These are phyloP conservation scores for Sander lucioperca DNA, from an alignment of 2,113 vertebrate species.

Conservation along the genomic window DNA sequence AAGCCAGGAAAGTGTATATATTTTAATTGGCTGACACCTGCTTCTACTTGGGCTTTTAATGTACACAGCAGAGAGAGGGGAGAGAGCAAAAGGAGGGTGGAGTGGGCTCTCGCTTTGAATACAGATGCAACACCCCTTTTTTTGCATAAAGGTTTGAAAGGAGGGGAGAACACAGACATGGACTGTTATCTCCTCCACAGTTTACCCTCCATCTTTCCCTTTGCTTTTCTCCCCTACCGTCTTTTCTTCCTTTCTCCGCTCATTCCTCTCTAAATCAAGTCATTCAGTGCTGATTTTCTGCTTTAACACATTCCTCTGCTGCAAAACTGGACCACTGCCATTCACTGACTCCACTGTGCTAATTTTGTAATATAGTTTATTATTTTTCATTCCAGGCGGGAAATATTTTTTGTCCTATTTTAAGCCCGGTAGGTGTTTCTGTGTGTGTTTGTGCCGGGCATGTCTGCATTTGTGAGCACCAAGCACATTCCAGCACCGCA, in stretches of 20 bases:
- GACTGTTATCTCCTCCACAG: constrained; percentile 66
- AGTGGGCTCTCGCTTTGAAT: constrained; percentile 73
- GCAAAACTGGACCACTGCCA: constrained; percentile 51
- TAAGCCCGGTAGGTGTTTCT: constrained; percentile 59
- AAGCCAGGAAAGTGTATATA: constrained; percentile 78
- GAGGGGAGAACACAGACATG: constrained; percentile 62
- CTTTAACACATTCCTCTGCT: constrained; percentile 49
- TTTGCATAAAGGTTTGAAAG: constrained; percentile 68
- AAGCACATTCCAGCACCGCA: constrained; percentile 63
- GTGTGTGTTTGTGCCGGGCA: constrained; percentile 24
- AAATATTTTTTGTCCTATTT: constrained; percentile 73
- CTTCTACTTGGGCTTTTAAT: constrained; percentile 78
- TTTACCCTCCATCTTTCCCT: constrained; percentile 49
- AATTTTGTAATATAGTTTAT: constrained; percentile 62
- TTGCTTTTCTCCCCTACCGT: constrained; percentile 29
- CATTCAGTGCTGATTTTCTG: constrained; percentile 31
- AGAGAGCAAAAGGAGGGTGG: constrained; percentile 58
- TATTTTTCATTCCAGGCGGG: constrained; percentile 53
- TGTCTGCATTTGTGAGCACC: constrained; percentile 69
- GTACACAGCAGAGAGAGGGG: constrained; percentile 65
- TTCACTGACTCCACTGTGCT: constrained; percentile 49
- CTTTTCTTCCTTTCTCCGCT: constrained; percentile 16
- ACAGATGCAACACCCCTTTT: constrained; percentile 63
- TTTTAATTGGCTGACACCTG: constrained; percentile 81
- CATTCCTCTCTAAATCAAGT: constrained; percentile 27